Evolutionary conservation across 2,113 vertebrate species (phyloP), one percentile per base, ranked within the genome.

Genomic region (Pseudorhombus dupliciocellatus): DNA sequence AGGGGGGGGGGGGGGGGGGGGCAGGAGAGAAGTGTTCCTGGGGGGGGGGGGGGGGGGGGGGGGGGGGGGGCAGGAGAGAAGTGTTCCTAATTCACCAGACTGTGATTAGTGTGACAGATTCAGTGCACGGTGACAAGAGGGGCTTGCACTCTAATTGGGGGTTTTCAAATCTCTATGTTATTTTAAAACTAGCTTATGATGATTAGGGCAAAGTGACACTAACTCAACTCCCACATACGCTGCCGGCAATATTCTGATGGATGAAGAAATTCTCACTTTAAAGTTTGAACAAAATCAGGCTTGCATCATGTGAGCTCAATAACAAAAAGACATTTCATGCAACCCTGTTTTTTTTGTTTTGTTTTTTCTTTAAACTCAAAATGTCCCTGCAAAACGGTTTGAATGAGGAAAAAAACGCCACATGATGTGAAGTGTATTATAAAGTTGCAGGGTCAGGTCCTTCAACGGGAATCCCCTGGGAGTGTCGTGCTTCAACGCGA

Each of bases 61-160:
- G 20, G 46, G 28, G 55, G 61, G 73, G 51, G 63, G 70, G 51
- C 40, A 57, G 61, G 26, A 66, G 71, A 67, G 44, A 81, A 77
- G 66, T 46, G 21, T 67, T 65, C 68, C 60, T 73, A 70, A 85
- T 86, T 84, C 84, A 80, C 83, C 75, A 60, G 77, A 81, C 70
- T 87, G 61, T 85, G 85, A 92, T 90, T 88, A 86, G 80, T 2
- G 16, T 86, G 88, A 86, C 84, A 86, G 86, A 88, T 89, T 89
- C 87, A 85, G 85, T 78, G 63, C 84, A 80, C 11, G 58, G 74
- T 86, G 75, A 87, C 79, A 86, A 70, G 63, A 77, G 21, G 79
- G 70, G 74, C 57, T 77, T n/a, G 78, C 69, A 70, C 86, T 87
- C 56, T 89, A 86, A 90, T 87, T 91, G 52, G 76, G 63, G 84